Base-by-base conservation (phyloP, 2,888 invertebrate genomes). In the Thecocarcelia acutangulata region DNA sequence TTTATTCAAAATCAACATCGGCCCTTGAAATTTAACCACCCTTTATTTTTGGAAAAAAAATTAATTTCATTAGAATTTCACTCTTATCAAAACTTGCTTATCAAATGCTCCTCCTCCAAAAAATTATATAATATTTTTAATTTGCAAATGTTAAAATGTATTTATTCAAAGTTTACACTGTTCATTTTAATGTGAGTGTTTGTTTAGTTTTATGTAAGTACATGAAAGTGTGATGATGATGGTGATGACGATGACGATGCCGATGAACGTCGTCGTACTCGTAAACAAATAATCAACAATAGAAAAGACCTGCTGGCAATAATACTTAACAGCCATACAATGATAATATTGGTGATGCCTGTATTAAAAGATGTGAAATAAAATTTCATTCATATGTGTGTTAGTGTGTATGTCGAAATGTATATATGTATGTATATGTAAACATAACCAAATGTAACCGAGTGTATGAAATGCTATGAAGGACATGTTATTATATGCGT, bases 241-340 rank as follows among this genome's bases (percentile, higher is more conserved):
- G 33, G 61, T 54, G 61, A 61, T 33, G 33, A 1, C 52, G 37
- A 68, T 69, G 40, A 69, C 24, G 24, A 24, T 33, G 33, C 9
- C 52, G 37, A 68, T 69, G 40, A 74, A 54, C 11, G 69, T 61
- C 54, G 46, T 66, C 59, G 42, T 54, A 40, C 66, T 54, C 64
- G 48, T 72, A 75, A 80, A 76, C 75, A 80, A 80, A 80, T 66
- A 80, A 70, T 80, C 59, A 80, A 76, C 80, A 80, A 80, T 76
- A 68, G 48, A 78, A 68, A 72, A 56, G 40, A 52, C 68, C 80
- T 72, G 24, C 28, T 72, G 66, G 76, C 72, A 72, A 72, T 76
- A 80, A 76, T 76, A 68, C 72, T 75, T 75, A 59, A 37, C 56
- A 76, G 61, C 72, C 68, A 72, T 59, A 42, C 63, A 52, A 70